Evolutionary conservation across 2,888 invertebrate species (phyloP).

Genomic region (Podabrus alpinus): DNA sequence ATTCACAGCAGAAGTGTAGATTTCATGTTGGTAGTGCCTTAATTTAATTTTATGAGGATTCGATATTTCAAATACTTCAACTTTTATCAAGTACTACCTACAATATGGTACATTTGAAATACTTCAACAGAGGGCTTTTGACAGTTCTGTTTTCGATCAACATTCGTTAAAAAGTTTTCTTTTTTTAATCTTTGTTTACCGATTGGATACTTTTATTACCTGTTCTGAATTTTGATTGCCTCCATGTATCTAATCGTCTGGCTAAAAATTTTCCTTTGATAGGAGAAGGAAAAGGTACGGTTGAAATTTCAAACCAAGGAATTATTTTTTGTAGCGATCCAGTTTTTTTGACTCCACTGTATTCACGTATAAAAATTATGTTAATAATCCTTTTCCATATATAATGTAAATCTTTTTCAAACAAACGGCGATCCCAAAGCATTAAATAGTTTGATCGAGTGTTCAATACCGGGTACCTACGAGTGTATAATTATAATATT

Average conservation of each 20-base stretch:
- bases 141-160: no score
- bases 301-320: constrained; percentile 72
- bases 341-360: constrained; percentile 44
- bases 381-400: constrained; percentile 80
- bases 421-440: constrained; percentile 70
- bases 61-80: no score
- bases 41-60: no score
- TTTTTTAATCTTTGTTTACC: no score
- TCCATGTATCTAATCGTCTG: constrained; percentile 71
- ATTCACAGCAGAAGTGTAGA: no score
- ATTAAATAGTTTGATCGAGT: constrained; percentile 73
- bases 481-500: no score
- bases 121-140: no score
- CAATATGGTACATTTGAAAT: no score
- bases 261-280: constrained; percentile 62
- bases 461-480: constrained; percentile 70
- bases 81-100: no score
- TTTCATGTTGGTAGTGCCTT: no score
- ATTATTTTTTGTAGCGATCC: constrained; percentile 46
- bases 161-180: no score
- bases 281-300: constrained; percentile 74
- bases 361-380: constrained; percentile 70
- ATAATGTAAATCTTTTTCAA: constrained; percentile 67
- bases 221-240: constrained; percentile 63
- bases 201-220: constrained; percentile 34